Evolutionary conservation across 1,140 invertebrate genomes (phyloP), one percentile per base, ranked within the genome.

Genomic region (Pararge aegeria): DNA sequence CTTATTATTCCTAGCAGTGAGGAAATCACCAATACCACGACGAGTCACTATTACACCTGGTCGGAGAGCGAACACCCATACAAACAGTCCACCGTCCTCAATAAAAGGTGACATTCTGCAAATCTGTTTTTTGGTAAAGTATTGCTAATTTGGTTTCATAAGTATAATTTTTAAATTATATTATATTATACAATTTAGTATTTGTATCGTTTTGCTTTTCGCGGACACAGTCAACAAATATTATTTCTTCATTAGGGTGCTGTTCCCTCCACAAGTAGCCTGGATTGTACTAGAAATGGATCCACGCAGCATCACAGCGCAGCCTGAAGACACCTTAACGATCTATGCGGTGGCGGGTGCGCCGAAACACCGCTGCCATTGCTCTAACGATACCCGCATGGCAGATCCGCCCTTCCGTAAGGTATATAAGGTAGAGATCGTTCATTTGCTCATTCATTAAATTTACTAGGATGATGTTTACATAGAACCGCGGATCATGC

Each of bases 61-160:
- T 93, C 99, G 6, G 97, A 99, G 90, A 98, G 97, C 84, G 97
- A 98, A 29, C 98, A 99, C 92, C 98, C 98, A 0, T 99, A 99
- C 87, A 97, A 97, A 89, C 94, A 96, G 34, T 95, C 97, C 2
- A 94, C 94, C 48, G 95, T 98, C 10, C 94, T 94, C 30, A 96
- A 96, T 90, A 98, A 97, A 84, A 93, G 93, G 95, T 95, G 13
- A 5, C 0, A 20, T 24, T 46, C n/a, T n/a, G n/a, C n/a, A n/a
- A n/a, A n/a, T n/a, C n/a, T n/a, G n/a, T n/a, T n/a, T n/a, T n/a
- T n/a, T n/a, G n/a, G n/a, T n/a, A n/a, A n/a, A n/a, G n/a, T n/a
- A n/a, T n/a, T n/a, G n/a, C n/a, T n/a, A n/a, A n/a, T n/a, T n/a
- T n/a, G n/a, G n/a, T n/a, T n/a, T n/a, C n/a, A n/a, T n/a, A n/a